Conservation (phyloP, 1,140 invertebrate genomes). For the Bombus huntii region DNA sequence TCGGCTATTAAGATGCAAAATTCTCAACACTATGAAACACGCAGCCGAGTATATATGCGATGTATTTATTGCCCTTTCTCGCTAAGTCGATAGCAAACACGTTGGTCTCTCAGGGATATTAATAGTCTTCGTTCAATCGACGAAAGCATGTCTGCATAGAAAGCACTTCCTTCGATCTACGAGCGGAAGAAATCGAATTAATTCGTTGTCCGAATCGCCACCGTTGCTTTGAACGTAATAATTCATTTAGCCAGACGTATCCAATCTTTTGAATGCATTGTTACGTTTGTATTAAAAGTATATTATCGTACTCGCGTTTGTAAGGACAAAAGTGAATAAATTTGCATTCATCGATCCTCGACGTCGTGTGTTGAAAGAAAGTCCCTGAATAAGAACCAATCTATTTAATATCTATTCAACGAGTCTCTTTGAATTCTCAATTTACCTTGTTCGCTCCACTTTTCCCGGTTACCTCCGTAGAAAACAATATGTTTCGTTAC, state of each 20-base stretch:
- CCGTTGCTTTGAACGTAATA: background rate
- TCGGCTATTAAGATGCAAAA: too few relatives aligned
- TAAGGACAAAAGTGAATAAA: background rate
- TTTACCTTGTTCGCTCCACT: background rate
- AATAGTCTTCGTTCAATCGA: background rate
- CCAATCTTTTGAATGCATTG: background rate
- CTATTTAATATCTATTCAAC: background rate
- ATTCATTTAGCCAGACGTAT: background rate
- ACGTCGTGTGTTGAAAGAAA: background rate
- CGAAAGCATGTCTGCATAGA: background rate
- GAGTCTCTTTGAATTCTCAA: background rate
- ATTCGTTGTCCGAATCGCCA: background rate
- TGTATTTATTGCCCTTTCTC: background rate
- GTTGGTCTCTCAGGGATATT: background rate
- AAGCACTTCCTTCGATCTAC: background rate
- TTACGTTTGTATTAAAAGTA: background rate
- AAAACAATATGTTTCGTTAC: background rate
- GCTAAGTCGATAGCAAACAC: background rate
- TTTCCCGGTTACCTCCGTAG: background rate
- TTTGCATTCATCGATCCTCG: background rate
- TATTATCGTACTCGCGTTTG: background rate
- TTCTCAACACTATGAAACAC: background rate
- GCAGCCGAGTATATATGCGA: background rate
- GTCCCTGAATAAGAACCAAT: background rate
- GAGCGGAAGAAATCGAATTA: background rate